A percentile compares a stretch with the other conserved stretches of the same genome.
phyloP scores from a whole-genome alignment of 2,797 vertebrate species.

The Arrhamphus sclerolepis region DNA sequence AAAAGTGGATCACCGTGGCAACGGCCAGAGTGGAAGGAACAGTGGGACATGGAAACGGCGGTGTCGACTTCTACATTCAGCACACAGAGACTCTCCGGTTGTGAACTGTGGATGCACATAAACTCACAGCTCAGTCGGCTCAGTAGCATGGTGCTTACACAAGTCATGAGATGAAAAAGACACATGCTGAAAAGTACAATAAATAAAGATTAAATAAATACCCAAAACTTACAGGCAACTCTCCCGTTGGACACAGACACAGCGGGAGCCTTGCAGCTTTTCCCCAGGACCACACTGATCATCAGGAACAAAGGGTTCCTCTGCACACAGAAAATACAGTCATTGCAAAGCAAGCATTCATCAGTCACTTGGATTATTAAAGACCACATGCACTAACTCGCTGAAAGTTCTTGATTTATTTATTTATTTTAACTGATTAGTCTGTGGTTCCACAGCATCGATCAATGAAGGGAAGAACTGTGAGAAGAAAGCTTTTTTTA shows the following conservation, averaged over 20 bases:
- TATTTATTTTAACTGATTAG: no score
- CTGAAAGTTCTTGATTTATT: no score
- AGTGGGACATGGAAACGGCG: conserved; percentile 80
- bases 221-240: conserved; percentile 82
- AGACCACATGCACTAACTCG: no score
- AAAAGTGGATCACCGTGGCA: conserved; percentile 85
- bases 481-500: no score
- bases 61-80: conserved; percentile 71
- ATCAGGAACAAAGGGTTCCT: conserved; percentile 68
- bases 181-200: background rate
- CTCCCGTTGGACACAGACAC: conserved; percentile 83
- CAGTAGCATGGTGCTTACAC: background rate
- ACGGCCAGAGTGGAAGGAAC: conserved; percentile 81
- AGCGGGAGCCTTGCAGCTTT: conserved; percentile 73
- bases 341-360: background rate
- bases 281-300: conserved; percentile 81
- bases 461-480: no score
- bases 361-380: no score
- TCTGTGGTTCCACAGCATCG: no score
- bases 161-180: background rate
- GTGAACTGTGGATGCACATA: conserved; percentile 66
- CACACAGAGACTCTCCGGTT: conserved; percentile 82
- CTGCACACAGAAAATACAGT: conserved; percentile 44
- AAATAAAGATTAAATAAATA: background rate
- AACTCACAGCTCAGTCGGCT: background rate